Evolutionary conservation across 2,797 vertebrate species (phyloP).

Genomic region (Melopsittacus undulatus): DNA sequence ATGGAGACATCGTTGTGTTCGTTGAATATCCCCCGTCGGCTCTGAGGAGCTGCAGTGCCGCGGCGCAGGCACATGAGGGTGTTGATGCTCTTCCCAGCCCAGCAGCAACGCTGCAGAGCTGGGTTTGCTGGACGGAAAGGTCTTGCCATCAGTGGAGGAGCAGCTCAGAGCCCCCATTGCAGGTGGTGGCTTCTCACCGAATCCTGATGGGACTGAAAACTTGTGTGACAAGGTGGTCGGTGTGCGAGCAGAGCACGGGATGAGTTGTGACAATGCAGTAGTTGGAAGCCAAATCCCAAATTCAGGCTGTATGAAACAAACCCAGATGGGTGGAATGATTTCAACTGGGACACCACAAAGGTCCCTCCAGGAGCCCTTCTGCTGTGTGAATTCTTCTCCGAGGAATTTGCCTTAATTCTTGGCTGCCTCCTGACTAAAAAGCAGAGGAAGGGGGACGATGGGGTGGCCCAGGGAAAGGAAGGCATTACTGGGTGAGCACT

Average conservation of each 20-base stretch:
- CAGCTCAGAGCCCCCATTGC: accelerated
- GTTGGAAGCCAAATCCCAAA: neutral
- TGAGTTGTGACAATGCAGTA: neutral
- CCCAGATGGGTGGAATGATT: neutral
- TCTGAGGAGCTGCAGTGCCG: neutral
- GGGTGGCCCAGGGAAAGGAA: neutral
- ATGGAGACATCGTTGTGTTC: accelerated
- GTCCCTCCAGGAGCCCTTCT: accelerated
- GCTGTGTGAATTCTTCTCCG: neutral
- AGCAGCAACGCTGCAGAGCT: accelerated
- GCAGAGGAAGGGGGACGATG: accelerated
- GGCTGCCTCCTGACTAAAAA: neutral
- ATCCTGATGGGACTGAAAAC: neutral
- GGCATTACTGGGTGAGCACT: neutral
- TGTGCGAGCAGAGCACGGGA: accelerated
- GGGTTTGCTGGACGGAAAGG: accelerated
- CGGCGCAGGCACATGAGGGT: neutral
- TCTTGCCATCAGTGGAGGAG: neutral
- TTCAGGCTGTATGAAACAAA: neutral
- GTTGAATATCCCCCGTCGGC: accelerated
- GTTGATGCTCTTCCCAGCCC: conserved; percentile 1
- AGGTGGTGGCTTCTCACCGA: neutral
- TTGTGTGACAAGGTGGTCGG: accelerated
- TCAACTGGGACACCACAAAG: accelerated
- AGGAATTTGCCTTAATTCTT: neutral